Evolutionary conservation across 2,797 vertebrate species (phyloP).

Genomic region (Alauda arvensis): DNA sequence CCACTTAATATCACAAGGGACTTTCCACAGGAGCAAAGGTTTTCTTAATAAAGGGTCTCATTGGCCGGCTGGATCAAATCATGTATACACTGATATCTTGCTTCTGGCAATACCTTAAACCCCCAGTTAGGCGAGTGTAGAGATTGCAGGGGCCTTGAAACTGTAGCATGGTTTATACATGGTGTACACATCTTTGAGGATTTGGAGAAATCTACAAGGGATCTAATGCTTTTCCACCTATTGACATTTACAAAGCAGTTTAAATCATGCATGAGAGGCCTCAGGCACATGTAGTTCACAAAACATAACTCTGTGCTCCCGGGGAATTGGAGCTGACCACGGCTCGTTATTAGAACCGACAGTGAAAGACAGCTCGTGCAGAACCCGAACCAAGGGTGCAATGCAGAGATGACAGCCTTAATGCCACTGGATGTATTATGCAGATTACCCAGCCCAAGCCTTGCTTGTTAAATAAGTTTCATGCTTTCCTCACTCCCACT

Average conservation of each 20-base stretch:
- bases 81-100: conserved; percentile 69
- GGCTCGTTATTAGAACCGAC: conserved; percentile 85
- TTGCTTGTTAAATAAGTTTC: conserved; percentile 74
- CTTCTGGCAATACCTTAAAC: conserved; percentile 78
- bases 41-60: conserved; percentile 70
- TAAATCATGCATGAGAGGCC: conserved; percentile 90
- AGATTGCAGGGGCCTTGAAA: conserved; percentile 77
- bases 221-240: conserved; percentile 82
- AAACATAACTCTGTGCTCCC: conserved; percentile 75
- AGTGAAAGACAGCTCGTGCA: conserved; percentile 78
- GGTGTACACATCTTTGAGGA: conserved; percentile 74
- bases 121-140: conserved; percentile 71
- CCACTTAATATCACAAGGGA: conserved; percentile 49
- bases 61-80: conserved; percentile 67
- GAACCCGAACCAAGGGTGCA: conserved; percentile 67
- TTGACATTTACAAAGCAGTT: conserved; percentile 88
- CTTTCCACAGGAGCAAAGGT: conserved; percentile 53
- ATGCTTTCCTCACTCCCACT: conserved; percentile 31
- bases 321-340: conserved; percentile 79
- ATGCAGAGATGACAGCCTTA: conserved; percentile 69
- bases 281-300: conserved; percentile 79
- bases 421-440: conserved; percentile 75
- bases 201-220: conserved; percentile 81
- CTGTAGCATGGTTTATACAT: conserved; percentile 65
- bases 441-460: conserved; percentile 70